Conservation (phyloP, 2,797 vertebrate genomes). For the Phalloptychus januarius region DNA sequence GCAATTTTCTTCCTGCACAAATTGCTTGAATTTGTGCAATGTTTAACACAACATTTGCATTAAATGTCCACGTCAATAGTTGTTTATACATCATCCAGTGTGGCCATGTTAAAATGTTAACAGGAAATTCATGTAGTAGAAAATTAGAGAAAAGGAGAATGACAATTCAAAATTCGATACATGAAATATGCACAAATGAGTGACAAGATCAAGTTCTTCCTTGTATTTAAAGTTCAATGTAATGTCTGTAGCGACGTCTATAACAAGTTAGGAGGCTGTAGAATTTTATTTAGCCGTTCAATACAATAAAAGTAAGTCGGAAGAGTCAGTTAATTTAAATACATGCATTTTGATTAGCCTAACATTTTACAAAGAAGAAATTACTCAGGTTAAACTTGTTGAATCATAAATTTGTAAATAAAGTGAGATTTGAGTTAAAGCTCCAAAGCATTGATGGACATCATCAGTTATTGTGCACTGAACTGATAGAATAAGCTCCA, state of each 20-base stretch:
- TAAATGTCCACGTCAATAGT: constrained; percentile 29
- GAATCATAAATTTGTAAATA: neutral
- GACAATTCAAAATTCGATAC: neutral
- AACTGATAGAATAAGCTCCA: neutral
- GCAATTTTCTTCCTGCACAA: constrained; percentile 37
- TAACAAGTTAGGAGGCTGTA: neutral
- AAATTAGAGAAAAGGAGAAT: neutral
- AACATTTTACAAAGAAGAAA: neutral
- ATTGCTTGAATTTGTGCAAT: too few relatives aligned
- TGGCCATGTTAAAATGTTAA: neutral
- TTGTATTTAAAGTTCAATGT: neutral
- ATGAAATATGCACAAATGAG: neutral
- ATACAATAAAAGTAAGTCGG: neutral
- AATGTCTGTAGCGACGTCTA: neutral
- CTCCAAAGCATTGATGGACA: neutral
- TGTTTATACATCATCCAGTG: neutral
- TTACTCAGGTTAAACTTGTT: neutral
- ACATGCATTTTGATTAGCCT: neutral
- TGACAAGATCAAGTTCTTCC: neutral
- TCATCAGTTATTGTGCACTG: neutral
- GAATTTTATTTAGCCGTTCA: neutral
- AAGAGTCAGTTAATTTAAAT: neutral
- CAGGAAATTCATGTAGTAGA: neutral
- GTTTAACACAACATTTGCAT: constrained; percentile 9
- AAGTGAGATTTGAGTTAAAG: neutral